phyloP scores from a whole-genome alignment of 2,888 invertebrate genomes.

The Lycocerus yunnanus region DNA sequence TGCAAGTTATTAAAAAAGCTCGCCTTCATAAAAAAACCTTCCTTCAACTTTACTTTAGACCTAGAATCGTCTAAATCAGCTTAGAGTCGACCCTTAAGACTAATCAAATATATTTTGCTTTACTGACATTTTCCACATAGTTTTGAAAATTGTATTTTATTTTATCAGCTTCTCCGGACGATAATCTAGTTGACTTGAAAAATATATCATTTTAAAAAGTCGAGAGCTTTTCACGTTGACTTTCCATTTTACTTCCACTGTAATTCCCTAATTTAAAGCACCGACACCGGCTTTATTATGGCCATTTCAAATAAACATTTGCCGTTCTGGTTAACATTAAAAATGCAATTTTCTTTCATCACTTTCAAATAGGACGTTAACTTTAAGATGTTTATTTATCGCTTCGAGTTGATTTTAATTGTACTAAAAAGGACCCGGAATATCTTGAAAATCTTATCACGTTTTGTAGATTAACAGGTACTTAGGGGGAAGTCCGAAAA shows the following conservation, averaged over 20 bases:
- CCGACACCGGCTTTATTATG: background rate
- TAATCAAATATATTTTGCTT: slow-evolving; percentile 49
- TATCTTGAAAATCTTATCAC: slow-evolving; percentile 9
- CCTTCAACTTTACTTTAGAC: slow-evolving; percentile 39
- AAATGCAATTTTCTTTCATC: background rate
- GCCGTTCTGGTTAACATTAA: background rate
- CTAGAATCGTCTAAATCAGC: slow-evolving; percentile 46
- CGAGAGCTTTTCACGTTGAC: slow-evolving; percentile 22
- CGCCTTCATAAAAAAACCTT: slow-evolving; percentile 33
- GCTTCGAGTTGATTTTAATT: background rate
- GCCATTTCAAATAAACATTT: background rate
- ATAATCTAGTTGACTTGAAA: slow-evolving; percentile 38
- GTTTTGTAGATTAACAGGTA: slow-evolving; percentile 45
- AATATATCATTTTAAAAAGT: slow-evolving; percentile 29
- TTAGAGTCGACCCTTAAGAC: slow-evolving; percentile 40
- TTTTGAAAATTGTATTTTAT: slow-evolving; percentile 51
- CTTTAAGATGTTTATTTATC: background rate
- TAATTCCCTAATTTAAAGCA: background rate
- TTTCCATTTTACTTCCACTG: background rate
- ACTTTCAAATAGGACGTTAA: background rate
- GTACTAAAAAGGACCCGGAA: background rate
- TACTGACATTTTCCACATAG: slow-evolving; percentile 51
- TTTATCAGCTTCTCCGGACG: slow-evolving; percentile 43
- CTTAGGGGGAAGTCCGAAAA: slow-evolving; percentile 41
- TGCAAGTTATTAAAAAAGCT: slow-evolving; percentile 48